Conservation (phyloP, 2,113 vertebrate species). For the Lasiurus borealis region DNA sequence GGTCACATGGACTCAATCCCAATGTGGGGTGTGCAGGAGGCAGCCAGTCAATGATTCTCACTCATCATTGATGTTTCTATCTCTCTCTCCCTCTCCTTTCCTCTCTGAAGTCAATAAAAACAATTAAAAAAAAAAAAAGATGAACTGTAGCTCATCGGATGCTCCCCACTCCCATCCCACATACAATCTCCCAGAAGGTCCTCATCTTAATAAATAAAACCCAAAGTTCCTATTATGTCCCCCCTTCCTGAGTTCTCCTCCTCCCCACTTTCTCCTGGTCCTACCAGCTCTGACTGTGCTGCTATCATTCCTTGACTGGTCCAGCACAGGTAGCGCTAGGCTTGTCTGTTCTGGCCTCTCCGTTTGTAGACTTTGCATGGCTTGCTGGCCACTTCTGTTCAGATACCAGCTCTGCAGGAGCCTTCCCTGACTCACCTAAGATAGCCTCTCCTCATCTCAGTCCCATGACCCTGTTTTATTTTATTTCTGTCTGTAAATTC, state of each 20-base stretch:
- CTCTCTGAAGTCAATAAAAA: no score
- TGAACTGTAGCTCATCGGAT: no score
- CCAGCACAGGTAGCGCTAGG: no score
- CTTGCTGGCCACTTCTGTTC: not conserved
- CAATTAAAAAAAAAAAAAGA: not conserved
- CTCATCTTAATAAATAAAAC: not conserved
- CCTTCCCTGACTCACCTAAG: no score
- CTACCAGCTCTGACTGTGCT: not conserved
- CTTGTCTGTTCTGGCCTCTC: no score
- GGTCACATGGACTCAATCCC: no score
- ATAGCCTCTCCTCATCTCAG: fast-evolving
- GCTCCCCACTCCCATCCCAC: no score
- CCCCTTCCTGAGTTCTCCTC: not conserved
- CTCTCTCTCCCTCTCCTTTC: no score
- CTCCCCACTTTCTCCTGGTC: not conserved
- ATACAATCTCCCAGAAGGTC: not conserved
- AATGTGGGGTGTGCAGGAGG: no score
- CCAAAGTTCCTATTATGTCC: not conserved
- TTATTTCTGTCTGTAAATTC: not conserved
- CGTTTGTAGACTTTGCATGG: fast-evolving
- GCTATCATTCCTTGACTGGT: no score
- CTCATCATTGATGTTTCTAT: no score
- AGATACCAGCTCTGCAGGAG: not conserved
- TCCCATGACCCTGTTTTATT: not conserved
- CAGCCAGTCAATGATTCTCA: no score